Evolutionary conservation across 2,113 vertebrate genomes (phyloP), one percentile per base, ranked within the genome.

Genomic region (Pelodiscus sinensis): DNA sequence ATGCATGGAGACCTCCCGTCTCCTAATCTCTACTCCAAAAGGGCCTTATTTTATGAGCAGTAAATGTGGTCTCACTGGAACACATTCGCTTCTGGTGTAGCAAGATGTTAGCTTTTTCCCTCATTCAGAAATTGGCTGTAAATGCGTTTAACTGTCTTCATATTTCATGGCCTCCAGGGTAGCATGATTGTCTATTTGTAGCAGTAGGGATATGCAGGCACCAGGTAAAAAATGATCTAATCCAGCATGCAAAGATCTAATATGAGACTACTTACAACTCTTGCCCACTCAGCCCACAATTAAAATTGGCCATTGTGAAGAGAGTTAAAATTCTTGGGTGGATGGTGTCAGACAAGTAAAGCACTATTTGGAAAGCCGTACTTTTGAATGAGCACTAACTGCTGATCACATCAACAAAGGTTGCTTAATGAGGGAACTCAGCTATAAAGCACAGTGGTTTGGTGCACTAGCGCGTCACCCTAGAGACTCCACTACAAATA

Each of bases 321-420:
- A 89, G 89, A 56, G 86, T 73, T 56, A 24, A 85, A 75, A 85
- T 86, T 84, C 91, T 87, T 82, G 78, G 56, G 82, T 84, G 73
- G 56, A 68, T 89, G 73, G 88, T 79, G 9, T 92, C 85, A 11
- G 65, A 93, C 86, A 94, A 87, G 86, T 38, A 86, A 68, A 92
- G 91, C 87, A 21, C 16, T 38, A 79, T 60, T 73, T 82, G 56
- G 71, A 88, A 86, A 52, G 77, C 21, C 71, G 77, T 52, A 81
- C 54, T 81, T 62, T 62, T 57, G 77, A 6, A 77, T 83, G 82
- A 81, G 55, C 31, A n/a, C 31, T n/a, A n/a, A 0, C 1, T 35
- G 35, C 22, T 1, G 29, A 71, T 27, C 56, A 78, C 78, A 84
- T 27, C 27, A 73, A 73, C 12, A 55, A 52, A 90, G 73, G 65